A percentile compares a stretch with the other conserved stretches of the same genome.
Conservation (phyloP, 2,797 vertebrate species). For the Onychomys torridus region DNA sequence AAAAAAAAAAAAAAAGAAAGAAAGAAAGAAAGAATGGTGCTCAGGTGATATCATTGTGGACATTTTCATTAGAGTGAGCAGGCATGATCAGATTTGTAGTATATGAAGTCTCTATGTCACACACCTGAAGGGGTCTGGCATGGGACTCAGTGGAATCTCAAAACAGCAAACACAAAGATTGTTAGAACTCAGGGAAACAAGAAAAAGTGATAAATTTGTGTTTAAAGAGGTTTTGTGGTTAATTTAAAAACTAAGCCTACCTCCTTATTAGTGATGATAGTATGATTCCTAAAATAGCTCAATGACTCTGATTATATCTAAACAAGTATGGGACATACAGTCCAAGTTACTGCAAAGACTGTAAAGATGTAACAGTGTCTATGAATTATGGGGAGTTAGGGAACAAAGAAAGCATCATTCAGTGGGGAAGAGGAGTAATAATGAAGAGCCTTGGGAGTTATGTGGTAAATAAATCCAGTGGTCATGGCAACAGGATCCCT, state of each 20-base stretch:
- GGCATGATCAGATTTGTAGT: constrained; percentile 42
- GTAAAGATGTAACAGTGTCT: neutral
- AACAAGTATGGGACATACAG: neutral
- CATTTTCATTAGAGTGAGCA: constrained; percentile 33
- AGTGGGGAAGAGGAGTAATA: constrained; percentile 19
- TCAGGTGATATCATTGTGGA: constrained; percentile 34
- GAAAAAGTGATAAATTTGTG: constrained; percentile 6
- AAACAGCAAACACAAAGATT: neutral
- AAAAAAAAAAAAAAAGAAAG: no score
- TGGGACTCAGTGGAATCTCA: constrained; percentile 15
- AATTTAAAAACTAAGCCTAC: neutral
- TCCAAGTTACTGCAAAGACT: neutral
- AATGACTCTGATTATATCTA: constrained; percentile 10
- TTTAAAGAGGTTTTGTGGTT: constrained; percentile 37
- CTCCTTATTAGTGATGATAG: neutral
- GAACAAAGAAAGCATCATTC: neutral
- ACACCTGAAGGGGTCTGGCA: neutral
- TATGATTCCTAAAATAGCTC: constrained; percentile 38
- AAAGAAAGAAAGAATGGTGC: constrained; percentile 22
- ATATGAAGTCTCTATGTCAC: constrained; percentile 23
- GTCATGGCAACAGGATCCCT: constrained; percentile 22
- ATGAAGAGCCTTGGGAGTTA: constrained; percentile 47
- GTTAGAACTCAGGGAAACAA: constrained; percentile 21
- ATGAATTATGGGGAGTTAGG: neutral
- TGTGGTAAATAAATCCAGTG: constrained; percentile 53